Conservation (phyloP, 2,113 vertebrate species). For the Oncorhynchus gorbuscha region DNA sequence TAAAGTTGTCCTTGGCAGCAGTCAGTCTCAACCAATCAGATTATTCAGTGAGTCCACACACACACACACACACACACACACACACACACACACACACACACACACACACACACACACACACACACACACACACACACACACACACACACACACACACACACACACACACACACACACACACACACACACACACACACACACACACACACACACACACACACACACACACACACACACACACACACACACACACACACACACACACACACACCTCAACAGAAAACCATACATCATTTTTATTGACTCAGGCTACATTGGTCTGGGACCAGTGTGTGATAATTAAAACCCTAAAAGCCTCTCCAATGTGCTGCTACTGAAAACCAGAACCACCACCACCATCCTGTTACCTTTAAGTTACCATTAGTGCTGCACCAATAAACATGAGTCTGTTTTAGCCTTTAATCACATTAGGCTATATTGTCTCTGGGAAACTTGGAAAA, state of each 20-base stretch:
- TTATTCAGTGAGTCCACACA: conserved; percentile 30
- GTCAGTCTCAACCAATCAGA: conserved; percentile 53
- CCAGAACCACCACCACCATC: conserved; percentile 46
- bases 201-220: too few species aligned
- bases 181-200: too few species aligned
- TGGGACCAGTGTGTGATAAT: conserved; percentile 66
- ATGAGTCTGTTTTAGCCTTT: conserved; percentile 40
- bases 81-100: not conserved
- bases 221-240: too few species aligned
- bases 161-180: not conserved
- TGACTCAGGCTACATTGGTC: conserved; percentile 71
- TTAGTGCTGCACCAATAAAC: conserved; percentile 66
- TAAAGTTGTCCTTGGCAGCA: conserved; percentile 41
- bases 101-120: too few species aligned
- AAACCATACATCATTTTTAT: conserved; percentile 85
- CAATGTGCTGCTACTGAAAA: conserved; percentile 67
- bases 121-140: too few species aligned
- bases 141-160: too few species aligned
- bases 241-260: too few species aligned
- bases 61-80: too few species aligned
- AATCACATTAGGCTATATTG: conserved; percentile 24
- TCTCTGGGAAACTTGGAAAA: conserved; percentile 19
- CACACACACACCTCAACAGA: conserved; percentile 58
- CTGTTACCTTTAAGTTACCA: conserved; percentile 58
- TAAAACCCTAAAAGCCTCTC: conserved; percentile 62